Evolutionary conservation across 53 echinoderm and acorn worm genomes (phyloP), one percentile per base, ranked within the genome.

Genomic region (Antedon mediterranea): DNA sequence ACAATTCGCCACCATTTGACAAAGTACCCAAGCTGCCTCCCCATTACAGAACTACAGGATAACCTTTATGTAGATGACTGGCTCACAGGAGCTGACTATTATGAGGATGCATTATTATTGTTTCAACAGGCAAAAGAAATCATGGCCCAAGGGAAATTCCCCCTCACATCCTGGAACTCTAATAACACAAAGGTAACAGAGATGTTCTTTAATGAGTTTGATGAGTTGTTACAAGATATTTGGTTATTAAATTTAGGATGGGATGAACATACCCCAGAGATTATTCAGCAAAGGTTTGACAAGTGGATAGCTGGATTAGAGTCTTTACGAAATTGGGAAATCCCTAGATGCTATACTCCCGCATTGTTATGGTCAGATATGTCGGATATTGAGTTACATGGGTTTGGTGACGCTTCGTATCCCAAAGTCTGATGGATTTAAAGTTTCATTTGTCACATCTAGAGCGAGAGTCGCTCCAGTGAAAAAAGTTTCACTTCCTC

Each of bases 21-120:
- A 3, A 73, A 80, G 5, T 73, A 73, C 73, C 72, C 80, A 32
- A 26, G 31, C 18, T 73, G 73, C 3, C 31, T 31, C 13, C 31
- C 81, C 33, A 41, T 80, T 32, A 31, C 26, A n/a, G 81, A 80
- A 32, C 27, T 73, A 33, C 28, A 80, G 28, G 80, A 80, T 31
- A 80, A 80, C 71, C 73, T 80, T 29, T 80, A 80, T 80, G 81
- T 80, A 15, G 74, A 80, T 73, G 79, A 79, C 29, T 79, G 79
- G 79, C 72, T 79, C 3, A 30, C 79, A 9, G 81, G 74, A 34
- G 81, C 81, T 73, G 81, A 80, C 28, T 20, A 73, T 73, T 73
- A 80, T 73, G 81, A 80, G 28, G 81, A 80, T 73, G 81, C 73
- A 31, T n/a, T 73, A 15, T 34, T 34, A 15, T 30, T 73, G 74